Conservation (phyloP, 2,888 invertebrate species). For the Tubulanus polymorphus region DNA sequence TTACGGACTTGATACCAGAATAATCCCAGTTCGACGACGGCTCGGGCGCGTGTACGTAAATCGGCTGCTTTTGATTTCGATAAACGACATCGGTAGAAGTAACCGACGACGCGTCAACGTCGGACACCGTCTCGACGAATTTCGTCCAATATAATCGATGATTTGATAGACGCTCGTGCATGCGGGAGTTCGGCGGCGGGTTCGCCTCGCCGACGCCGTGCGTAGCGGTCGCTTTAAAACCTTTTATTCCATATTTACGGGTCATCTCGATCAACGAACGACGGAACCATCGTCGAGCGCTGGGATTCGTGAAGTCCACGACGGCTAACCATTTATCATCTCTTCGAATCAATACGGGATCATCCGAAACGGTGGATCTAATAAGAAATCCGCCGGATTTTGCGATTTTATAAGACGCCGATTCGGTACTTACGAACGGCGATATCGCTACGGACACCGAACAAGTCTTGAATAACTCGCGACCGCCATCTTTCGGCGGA, state of each 20-base stretch:
- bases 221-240: constrained; percentile 84
- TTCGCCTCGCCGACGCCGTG: constrained; percentile 55
- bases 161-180: too few relatives aligned
- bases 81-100: constrained; percentile 81
- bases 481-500: too few relatives aligned
- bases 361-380: too few relatives aligned
- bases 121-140: constrained; percentile 19
- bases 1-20: constrained; percentile 69
- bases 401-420: too few relatives aligned
- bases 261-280: constrained; percentile 67
- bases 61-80: constrained; percentile 76
- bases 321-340: constrained; percentile 81
- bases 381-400: too few relatives aligned
- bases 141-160: too few relatives aligned
- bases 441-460: too few relatives aligned
- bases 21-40: constrained; percentile 78
- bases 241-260: constrained; percentile 68
- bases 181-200: constrained; percentile 26
- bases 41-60: constrained; percentile 72
- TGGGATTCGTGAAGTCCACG: constrained; percentile 78
- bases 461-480: too few relatives aligned
- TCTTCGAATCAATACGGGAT: too few relatives aligned
- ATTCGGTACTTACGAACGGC: too few relatives aligned
- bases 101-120: constrained; percentile 55
- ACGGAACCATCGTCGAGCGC: constrained; percentile 70